Conservation (phyloP, 2,797 vertebrate genomes). For the Mormyrops boulengeri region DNA sequence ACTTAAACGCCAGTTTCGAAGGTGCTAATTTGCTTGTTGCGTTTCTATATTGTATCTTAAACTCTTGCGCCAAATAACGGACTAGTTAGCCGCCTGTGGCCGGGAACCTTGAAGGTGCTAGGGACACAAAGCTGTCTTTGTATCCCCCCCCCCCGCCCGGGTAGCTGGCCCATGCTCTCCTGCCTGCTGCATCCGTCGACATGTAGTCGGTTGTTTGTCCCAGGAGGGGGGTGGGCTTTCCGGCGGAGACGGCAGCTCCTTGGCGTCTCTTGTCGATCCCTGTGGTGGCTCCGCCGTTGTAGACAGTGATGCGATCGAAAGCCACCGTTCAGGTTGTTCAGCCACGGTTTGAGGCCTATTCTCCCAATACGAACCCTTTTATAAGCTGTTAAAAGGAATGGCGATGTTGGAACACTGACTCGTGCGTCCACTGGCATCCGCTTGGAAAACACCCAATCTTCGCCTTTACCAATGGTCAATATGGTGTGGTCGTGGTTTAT, state of each 20-base stretch:
- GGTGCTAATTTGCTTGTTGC: not conserved
- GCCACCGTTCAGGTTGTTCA: not conserved
- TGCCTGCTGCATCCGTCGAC: not conserved
- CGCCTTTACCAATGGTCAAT: not conserved
- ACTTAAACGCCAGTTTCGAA: not conserved
- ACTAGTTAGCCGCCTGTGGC: not conserved
- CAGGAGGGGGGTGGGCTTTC: not conserved
- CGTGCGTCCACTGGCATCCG: not conserved
- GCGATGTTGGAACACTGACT: not conserved
- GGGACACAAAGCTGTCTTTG: not conserved
- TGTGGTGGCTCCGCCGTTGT: not conserved
- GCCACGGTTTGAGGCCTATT: not conserved
- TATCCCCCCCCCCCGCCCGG: not conserved
- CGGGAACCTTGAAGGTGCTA: not conserved
- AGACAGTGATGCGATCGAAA: not conserved
- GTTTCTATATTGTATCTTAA: not conserved
- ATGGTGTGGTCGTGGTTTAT: not conserved
- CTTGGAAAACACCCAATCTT: not conserved
- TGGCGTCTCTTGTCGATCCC: not conserved
- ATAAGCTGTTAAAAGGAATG: not conserved
- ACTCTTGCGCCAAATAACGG: not conserved
- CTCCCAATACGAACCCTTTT: not conserved
- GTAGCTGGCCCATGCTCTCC: not conserved
- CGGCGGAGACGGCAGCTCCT: not conserved
- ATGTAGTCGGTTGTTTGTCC: not conserved